Base-by-base conservation (phyloP, 1,140 invertebrate genomes). In the Heterodera schachtii region DNA sequence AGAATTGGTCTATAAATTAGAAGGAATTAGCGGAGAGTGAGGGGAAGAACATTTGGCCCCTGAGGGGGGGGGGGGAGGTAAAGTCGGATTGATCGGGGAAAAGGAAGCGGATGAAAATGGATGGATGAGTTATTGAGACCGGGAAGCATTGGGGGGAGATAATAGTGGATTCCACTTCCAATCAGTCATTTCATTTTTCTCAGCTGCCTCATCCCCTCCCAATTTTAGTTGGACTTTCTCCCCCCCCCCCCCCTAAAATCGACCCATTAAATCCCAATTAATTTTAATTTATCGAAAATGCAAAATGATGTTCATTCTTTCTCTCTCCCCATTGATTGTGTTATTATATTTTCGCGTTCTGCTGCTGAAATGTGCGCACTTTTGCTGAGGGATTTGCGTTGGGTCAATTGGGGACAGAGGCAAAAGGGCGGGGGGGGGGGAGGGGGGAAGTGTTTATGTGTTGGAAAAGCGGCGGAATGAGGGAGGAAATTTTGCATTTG, bases 401-500 rank as follows among this genome's bases (percentile, higher is more conserved):
- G 57, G 57, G 57, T 60, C 57, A 60, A 60, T 60, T 60, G 57
- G 19, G 57, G 57, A 60, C 57, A 60, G 57, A 16, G 0, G 19
- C 11, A 60, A 52, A 11, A 11, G 49, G 49, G 49, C 49, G 49
- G 49, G 49, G 49, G 49, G 49, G 57, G 57, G 11, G 57, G 6
- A 60, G 13, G 3, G 57, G 57, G 2, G 57, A 16, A 60, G 57
- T 60, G 57, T 60, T 60, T 60, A 60, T 60, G 57, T 19, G 57
- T 11, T 11, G 57, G 57, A 9, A 4, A 16, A 19, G 57, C 9
- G 19, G 57, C 0, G 57, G 57, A 9, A 60, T 16, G 13, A 19
- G 57, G 9, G 8, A 60, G 31, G 44, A 7, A 71, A 31, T 71
- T 71, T 71, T 71, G 69, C 69, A 71, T 71, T 71, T 41, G 69